A percentile compares a stretch with the other conserved stretches of the same genome.
These are phyloP conservation scores for Merluccius polli DNA, from an alignment of 2,797 vertebrate genomes.

Conservation along the genomic window DNA sequence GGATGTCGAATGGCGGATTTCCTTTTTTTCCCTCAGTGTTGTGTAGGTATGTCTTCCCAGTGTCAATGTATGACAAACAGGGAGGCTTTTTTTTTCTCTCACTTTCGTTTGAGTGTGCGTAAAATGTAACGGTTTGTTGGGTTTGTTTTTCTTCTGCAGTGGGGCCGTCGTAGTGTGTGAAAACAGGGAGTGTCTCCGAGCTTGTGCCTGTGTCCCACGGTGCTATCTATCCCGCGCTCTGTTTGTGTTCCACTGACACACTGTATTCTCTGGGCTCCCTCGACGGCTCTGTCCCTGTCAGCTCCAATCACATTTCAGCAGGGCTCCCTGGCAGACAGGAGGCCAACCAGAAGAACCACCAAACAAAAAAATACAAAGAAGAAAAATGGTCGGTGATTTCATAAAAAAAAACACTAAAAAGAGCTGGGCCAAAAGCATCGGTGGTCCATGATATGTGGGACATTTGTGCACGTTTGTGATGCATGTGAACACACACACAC, in stretches of 20 bases:
- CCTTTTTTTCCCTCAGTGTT: no score
- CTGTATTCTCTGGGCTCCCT: slow-evolving; percentile 64
- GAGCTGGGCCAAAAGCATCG: slow-evolving; percentile 8
- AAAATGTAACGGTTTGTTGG: not conserved
- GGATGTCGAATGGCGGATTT: no score
- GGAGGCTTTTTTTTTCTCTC: slow-evolving; percentile 25
- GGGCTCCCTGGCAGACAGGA: slow-evolving; percentile 45
- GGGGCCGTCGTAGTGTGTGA: slow-evolving; percentile 58
- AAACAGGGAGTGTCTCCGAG: slow-evolving; percentile 19
- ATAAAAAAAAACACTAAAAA: slow-evolving; percentile 29
- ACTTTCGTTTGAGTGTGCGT: slow-evolving; percentile 10
- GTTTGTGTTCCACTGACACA: slow-evolving; percentile 68
- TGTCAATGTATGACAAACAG: no score
- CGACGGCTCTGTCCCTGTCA: slow-evolving; percentile 62
- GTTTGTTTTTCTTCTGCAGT: slow-evolving; percentile 23
- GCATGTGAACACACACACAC: not conserved
- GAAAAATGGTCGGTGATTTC: slow-evolving; percentile 19
- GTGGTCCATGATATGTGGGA: no score
- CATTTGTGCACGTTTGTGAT: no score
- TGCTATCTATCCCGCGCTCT: slow-evolving; percentile 51
- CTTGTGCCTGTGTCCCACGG: slow-evolving; percentile 32
- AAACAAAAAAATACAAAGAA: slow-evolving; percentile 8
- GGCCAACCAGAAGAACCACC: slow-evolving; percentile 43
- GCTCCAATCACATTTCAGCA: slow-evolving; percentile 62
- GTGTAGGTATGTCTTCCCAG: no score